These are phyloP conservation scores for Peromyscus leucopus DNA, from an alignment of 2,113 vertebrate species.

Conservation along the genomic window DNA sequence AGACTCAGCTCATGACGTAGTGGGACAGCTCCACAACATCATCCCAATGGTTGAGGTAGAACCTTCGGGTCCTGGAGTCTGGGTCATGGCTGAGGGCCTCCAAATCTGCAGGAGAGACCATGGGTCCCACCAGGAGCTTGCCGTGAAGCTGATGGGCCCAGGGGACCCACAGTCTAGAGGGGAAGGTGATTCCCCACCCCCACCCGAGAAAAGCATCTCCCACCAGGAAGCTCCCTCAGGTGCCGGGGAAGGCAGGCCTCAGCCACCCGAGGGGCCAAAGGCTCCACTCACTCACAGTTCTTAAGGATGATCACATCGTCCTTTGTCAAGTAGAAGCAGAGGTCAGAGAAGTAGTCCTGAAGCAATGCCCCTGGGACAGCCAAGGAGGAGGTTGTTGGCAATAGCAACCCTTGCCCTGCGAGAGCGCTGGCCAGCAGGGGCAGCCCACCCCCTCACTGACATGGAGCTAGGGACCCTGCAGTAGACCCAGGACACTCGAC, in stretches of 20 bases:
- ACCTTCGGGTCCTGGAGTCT: neutral
- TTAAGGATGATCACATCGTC: neutral
- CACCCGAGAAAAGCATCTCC: neutral
- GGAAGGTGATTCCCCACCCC: too few species aligned
- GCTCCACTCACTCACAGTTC: neutral
- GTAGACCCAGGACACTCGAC: neutral
- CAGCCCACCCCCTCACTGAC: accelerated
- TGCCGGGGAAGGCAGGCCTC: neutral
- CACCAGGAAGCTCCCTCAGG: too few species aligned
- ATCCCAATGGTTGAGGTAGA: neutral
- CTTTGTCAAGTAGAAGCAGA: conserved; percentile 61
- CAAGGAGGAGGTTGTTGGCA: accelerated
- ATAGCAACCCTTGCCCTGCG: neutral
- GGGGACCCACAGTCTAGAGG: neutral
- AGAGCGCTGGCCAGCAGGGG: neutral
- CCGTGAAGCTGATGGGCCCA: too few species aligned
- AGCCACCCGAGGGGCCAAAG: neutral
- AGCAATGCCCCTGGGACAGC: conserved; percentile 34
- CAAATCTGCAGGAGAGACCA: conserved; percentile 23
- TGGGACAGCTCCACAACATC: neutral
- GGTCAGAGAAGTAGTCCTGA: conserved; percentile 46
- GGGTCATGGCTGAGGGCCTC: conserved; percentile 9
- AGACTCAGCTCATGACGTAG: neutral
- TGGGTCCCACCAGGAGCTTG: neutral
- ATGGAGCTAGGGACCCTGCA: neutral